These are phyloP conservation scores for Seriola rivoliana DNA, from an alignment of 2,113 vertebrate genomes.

Conservation along the genomic window DNA sequence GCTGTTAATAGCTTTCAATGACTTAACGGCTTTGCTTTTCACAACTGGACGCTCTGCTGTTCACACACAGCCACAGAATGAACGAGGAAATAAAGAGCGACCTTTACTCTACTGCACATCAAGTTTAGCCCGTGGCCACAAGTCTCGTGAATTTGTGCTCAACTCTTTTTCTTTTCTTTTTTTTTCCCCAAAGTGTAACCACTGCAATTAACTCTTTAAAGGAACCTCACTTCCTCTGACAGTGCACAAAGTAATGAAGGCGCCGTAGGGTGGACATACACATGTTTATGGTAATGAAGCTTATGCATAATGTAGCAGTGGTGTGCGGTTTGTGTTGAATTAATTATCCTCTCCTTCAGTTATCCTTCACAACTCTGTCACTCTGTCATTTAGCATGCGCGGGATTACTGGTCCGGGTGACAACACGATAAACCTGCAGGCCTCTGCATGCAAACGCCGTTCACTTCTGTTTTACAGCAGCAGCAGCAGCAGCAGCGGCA, in stretches of 20 bases:
- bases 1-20: constrained; percentile 49
- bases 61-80: constrained; percentile 28
- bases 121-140: constrained; percentile 33
- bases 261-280: constrained; percentile 56
- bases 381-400: constrained; percentile 38
- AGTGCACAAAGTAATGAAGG: constrained; percentile 40
- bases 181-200: constrained; percentile 5
- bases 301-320: constrained; percentile 50
- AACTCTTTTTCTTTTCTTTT: constrained; percentile 1
- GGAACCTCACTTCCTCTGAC: constrained; percentile 41
- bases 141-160: constrained; percentile 22
- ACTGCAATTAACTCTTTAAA: constrained; percentile 56
- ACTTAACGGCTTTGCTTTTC: constrained; percentile 55
- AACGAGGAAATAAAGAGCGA: constrained; percentile 45
- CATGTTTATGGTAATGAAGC: constrained; percentile 60
- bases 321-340: constrained; percentile 37
- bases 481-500: neutral
- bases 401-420: constrained; percentile 29
- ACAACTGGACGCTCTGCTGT: constrained; percentile 49
- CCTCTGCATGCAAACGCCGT: constrained; percentile 6
- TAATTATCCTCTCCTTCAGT: constrained; percentile 55
- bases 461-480: constrained; percentile 14
- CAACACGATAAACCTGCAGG: constrained; percentile 24
- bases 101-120: constrained; percentile 42
- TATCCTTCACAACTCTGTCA: constrained; percentile 43